Percentiles rank a stretch among this genome's conserved stretches.
Evolutionary conservation across 2,113 vertebrate species (phyloP).

Genomic region (Picathartes gymnocephalus): DNA sequence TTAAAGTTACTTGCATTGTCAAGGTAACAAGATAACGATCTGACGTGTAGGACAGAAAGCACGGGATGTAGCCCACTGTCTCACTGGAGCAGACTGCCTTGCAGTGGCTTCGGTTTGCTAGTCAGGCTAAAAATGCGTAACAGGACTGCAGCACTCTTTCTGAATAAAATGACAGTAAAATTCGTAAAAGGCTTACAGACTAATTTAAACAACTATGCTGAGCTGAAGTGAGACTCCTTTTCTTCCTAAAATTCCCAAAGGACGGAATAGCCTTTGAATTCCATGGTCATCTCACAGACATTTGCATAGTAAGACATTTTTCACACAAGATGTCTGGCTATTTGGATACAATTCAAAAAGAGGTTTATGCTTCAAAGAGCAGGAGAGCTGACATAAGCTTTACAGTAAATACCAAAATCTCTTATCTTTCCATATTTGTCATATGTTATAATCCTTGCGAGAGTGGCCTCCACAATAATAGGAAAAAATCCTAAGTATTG

Average conservation of each 20-base stretch:
- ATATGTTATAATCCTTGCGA: slow-evolving; percentile 67
- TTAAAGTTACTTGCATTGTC: not conserved
- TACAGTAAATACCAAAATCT: slow-evolving; percentile 70
- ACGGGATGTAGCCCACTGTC: not conserved
- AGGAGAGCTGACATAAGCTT: slow-evolving; percentile 73
- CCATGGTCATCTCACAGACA: slow-evolving; percentile 44
- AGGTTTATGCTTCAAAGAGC: slow-evolving; percentile 71
- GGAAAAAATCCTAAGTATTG: slow-evolving; percentile 23
- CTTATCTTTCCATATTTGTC: slow-evolving; percentile 69
- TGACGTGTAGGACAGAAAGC: not conserved
- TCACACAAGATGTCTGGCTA: slow-evolving; percentile 21
- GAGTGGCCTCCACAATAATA: slow-evolving; percentile 42
- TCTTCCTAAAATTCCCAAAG: slow-evolving; percentile 16
- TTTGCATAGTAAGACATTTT: slow-evolving; percentile 62
- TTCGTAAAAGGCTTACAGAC: not conserved
- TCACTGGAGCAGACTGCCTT: not conserved
- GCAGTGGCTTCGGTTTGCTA: not conserved
- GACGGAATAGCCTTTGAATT: slow-evolving; percentile 23
- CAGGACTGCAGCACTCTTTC: not conserved
- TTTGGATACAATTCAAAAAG: slow-evolving; percentile 69
- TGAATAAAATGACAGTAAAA: slow-evolving; percentile 45
- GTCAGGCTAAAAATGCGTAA: not conserved
- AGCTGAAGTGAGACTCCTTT: slow-evolving; percentile 24
- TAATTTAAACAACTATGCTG: slow-evolving; percentile 35
- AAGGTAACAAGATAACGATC: not conserved